Evolutionary conservation across 2,888 invertebrate genomes (phyloP), one percentile per base, ranked within the genome.

Genomic region (Pterostichus madidus): DNA sequence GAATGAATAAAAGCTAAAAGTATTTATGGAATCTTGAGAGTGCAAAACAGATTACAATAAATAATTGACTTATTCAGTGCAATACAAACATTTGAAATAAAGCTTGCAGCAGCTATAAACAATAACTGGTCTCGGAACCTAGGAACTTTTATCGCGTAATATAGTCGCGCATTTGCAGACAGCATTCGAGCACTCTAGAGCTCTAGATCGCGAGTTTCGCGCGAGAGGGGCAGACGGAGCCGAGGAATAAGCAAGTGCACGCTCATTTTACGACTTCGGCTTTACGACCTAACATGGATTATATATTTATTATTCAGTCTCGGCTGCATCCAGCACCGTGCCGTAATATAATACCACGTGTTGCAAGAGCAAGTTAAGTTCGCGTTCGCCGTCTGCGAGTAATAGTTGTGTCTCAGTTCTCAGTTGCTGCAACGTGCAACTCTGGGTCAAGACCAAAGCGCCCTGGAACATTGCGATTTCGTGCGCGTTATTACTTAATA

Each of bases 401-500:
- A 71, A 24, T 17, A 32, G 52, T 76, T 52, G 24, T 31, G 76
- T 53, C 76, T 68, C 68, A 68, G 44, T 68, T 49, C 31, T 49
- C 59, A 68, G 24, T 24, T 24, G 24, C 24, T 2, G 24, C 24
- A 24, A 24, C 24, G 24, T 24, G 24, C 24, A 24, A 24, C 49
- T 44, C 44, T 49, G 79, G 68, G 61, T 68, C 64, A 64, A 64
- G 64, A 68, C 68, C 53, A 13, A 49, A 61, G 56, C 46, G 56
- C 80, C 35, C 32, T 80, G 80, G 80, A 80, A 80, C 80, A 80
- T 80, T 80, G 80, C 80, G 71, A 80, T 80, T 80, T 80, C 73
- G 80, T 80, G 80, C 80, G 53, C 71, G 80, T 80, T 80, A 80
- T 80, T 80, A 80, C 80, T 73, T 73, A 80, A 80, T 80, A 80